These are phyloP conservation scores for Aegithalos caudatus DNA, from an alignment of 2,113 vertebrate species.

Conservation along the genomic window DNA sequence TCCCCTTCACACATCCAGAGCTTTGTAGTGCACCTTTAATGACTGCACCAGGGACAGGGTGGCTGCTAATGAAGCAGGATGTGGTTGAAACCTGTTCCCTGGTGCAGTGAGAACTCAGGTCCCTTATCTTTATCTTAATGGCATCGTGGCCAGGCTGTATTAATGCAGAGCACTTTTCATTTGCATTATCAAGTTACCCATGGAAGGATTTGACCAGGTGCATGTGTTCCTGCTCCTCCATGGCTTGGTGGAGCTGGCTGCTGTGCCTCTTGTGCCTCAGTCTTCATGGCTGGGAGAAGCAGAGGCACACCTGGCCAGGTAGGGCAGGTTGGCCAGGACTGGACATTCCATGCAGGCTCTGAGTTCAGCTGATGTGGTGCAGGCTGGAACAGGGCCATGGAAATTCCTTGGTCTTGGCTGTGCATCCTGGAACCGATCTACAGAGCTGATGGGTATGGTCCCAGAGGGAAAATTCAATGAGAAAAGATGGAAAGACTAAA, in stretches of 20 bases:
- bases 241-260: background rate
- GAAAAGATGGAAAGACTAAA: background rate
- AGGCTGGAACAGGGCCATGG: fast-evolving
- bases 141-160: background rate
- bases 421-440: background rate
- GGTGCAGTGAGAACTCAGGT: background rate
- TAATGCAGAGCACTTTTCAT: background rate
- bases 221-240: background rate
- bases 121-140: background rate
- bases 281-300: background rate
- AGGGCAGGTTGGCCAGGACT: background rate
- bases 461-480: background rate
- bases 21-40: background rate
- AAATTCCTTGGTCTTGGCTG: background rate
- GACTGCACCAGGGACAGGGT: fast-evolving
- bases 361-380: background rate
- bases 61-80: background rate
- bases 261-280: background rate
- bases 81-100: background rate
- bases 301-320: background rate
- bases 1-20: background rate
- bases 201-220: background rate
- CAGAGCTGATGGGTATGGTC: background rate
- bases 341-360: background rate
- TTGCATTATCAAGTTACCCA: background rate